Evolutionary conservation across 2,888 invertebrate species (phyloP).

Genomic region (Philaethria dido): DNA sequence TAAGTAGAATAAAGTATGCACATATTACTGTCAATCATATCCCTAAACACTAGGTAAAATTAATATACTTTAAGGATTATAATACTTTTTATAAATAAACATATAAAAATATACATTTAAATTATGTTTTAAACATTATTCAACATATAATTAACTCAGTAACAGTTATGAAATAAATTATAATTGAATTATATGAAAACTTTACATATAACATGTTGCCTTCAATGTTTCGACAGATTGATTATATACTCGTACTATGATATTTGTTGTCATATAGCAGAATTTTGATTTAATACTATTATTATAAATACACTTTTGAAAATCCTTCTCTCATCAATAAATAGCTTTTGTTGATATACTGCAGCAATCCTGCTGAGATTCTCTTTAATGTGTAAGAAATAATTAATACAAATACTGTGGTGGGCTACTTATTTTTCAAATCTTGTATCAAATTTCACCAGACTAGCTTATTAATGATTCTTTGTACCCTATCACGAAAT

Average conservation of each 20-base stretch:
- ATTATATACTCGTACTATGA: slow-evolving; percentile 36
- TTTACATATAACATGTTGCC: slow-evolving; percentile 46
- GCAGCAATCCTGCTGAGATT: slow-evolving; percentile 63
- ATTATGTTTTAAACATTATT: slow-evolving; percentile 75
- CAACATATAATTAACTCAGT: slow-evolving; percentile 73
- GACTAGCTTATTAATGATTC: slow-evolving; percentile 73
- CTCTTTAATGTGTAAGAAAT: slow-evolving; percentile 50
- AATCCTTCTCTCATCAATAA: slow-evolving; percentile 18
- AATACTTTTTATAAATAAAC: slow-evolving; percentile 77
- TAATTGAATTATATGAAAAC: slow-evolving; percentile 51
- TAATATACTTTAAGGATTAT: slow-evolving; percentile 62
- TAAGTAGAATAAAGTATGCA: slow-evolving; percentile 39
- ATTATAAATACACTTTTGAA: slow-evolving; percentile 49
- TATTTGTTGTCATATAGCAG: slow-evolving; percentile 26
- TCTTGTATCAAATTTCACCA: slow-evolving; percentile 48
- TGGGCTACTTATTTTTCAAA: slow-evolving; percentile 43
- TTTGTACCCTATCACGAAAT: slow-evolving; percentile 68
- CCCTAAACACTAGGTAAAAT: slow-evolving; percentile 54
- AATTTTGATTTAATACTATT: slow-evolving; percentile 40
- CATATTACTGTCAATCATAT: slow-evolving; percentile 54
- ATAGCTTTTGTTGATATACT: slow-evolving; percentile 33
- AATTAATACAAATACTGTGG: slow-evolving; percentile 36
- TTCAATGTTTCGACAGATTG: slow-evolving; percentile 36
- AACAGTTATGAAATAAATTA: slow-evolving; percentile 66
- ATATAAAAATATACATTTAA: slow-evolving; percentile 80